Evolutionary conservation across 1,140 invertebrate genomes (phyloP).

Genomic region (Arion vulgaris): DNA sequence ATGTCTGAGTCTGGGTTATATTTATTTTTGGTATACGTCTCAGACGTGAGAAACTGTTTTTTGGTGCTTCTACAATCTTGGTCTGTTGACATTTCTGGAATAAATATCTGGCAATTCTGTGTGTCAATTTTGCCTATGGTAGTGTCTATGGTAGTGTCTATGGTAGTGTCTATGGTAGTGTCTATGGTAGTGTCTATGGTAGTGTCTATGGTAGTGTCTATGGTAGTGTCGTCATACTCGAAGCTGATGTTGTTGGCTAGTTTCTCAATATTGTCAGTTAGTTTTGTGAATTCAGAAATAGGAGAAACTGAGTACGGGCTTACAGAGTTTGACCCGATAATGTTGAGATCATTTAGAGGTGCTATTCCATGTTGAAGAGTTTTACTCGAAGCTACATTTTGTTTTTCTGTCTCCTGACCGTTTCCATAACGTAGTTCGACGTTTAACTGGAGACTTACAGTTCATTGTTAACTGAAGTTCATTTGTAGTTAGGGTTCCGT

Average conservation of each 20-base stretch:
- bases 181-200: conserved; percentile 11
- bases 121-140: too few relatives aligned
- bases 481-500: background rate
- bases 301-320: conserved; percentile 1
- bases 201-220: conserved; percentile 18
- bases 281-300: conserved; percentile 12
- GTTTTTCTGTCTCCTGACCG: background rate
- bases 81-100: conserved; percentile 10
- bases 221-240: conserved; percentile 29
- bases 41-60: background rate
- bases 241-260: conserved; percentile 37
- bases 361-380: background rate
- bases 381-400: background rate
- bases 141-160: conserved; percentile 18
- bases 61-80: background rate
- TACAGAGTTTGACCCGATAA: background rate
- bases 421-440: background rate
- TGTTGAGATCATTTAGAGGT: conserved; percentile 29
- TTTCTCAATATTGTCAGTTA: conserved; percentile 28
- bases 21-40: background rate
- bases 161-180: conserved; percentile 16
- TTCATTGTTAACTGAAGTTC: background rate
- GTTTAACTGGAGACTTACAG: background rate
- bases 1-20: conserved; percentile 35
- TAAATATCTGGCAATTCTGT: background rate